Base-by-base conservation (phyloP, 1,140 invertebrate species). In the Paraescarpia echinospica region DNA sequence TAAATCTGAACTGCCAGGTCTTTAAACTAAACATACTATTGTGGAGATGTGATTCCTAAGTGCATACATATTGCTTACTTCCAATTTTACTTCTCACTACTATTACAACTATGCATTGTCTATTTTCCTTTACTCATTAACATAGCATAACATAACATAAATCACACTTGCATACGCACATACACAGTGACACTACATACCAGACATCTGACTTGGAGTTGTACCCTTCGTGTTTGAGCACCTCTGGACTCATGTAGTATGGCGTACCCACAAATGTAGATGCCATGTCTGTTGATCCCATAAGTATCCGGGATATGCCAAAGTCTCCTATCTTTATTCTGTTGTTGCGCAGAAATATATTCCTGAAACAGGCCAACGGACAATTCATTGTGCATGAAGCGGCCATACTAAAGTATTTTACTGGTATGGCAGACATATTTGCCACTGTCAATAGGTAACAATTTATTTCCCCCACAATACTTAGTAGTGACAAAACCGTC, bases 151-250 rank as follows among this genome's bases (percentile, higher is more conserved):
- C 12, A 4, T 41, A 6, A 41, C n/a, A n/a, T n/a, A 41, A 41
- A 41, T 41, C 41, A 41, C 41, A 41, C 41, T 6, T 12, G 41
- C 12, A 41, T 12, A 41, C 12, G 41, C 41, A 41, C 41, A 41
- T 4, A 41, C 89, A 33, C 34, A 90, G n/a, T n/a, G 90, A 90
- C 8, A 5, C n/a, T 14, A 90, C 92, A 96, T 96, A 95, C 96
- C 96, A 96, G 51, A 96, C 94, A 93, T 96, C 96, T 88, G 95
- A 95, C 92, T 96, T 96, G 92, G 95, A 95, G 94, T 96, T 96
- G 93, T 96, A 96, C 0, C 96, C 96, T 93, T 96, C 96, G 94
- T 96, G 96, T 94, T 96, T 96, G 18, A 96, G 93, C 8, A 96
- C 96, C 93, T 96, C 96, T 33, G 96, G 96, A 92, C 95, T 96